Percentiles rank a stretch among this genome's conserved stretches.
phyloP scores from a whole-genome alignment of 2,888 invertebrate species.

The Tanypteryx hageni region DNA sequence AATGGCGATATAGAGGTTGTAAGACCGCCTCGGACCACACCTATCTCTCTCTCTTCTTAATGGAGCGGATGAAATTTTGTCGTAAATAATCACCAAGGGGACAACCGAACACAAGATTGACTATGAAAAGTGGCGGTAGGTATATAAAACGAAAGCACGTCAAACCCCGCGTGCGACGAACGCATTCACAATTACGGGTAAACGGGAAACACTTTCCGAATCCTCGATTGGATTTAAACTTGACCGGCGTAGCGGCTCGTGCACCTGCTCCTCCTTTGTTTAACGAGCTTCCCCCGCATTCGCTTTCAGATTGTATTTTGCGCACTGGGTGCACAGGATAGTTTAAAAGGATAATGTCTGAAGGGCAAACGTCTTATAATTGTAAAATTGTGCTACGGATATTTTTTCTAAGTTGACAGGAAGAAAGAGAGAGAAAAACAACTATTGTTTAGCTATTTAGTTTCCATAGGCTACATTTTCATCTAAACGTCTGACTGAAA shows the following conservation, averaged over 20 bases:
- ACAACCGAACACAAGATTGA: conserved; percentile 24
- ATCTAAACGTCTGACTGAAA: not conserved
- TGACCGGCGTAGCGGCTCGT: not conserved
- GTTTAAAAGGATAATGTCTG: no score
- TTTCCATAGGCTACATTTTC: not conserved
- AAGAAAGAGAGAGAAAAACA: no score
- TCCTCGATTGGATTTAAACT: not conserved
- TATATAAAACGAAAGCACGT: not conserved
- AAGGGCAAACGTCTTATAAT: no score
- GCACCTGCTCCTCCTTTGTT: not conserved
- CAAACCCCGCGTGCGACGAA: not conserved
- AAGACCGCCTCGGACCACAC: conserved; percentile 45
- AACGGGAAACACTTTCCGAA: not conserved
- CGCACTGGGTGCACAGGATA: no score
- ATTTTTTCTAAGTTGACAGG: no score
- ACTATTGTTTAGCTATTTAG: no score
- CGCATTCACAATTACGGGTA: not conserved
- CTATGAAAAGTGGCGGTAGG: conserved; percentile 24
- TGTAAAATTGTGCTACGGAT: no score
- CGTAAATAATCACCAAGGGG: conserved; percentile 31
- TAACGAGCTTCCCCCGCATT: not conserved
- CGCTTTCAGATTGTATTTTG: not conserved
- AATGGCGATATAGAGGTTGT: not conserved
- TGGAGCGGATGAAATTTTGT: conserved; percentile 31
- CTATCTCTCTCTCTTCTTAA: not conserved